Evolutionary conservation across 1,140 invertebrate genomes (phyloP).

Genomic region (Halyomorpha halys): DNA sequence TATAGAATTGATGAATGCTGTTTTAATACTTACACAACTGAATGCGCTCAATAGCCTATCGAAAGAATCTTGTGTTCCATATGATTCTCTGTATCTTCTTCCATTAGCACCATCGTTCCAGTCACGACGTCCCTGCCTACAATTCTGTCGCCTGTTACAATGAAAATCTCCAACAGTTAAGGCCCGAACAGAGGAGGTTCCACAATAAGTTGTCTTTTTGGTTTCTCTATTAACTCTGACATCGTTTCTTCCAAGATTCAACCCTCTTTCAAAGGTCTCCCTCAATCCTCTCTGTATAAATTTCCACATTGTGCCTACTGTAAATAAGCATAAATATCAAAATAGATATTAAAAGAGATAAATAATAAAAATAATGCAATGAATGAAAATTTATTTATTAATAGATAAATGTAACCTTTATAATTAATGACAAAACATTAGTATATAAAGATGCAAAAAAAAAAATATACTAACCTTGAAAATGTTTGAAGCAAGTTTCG

Average conservation of each 20-base stretch:
- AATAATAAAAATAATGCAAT: too few species aligned
- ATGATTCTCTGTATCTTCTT: not conserved
- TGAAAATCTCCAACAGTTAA: not conserved
- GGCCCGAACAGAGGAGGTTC: not conserved
- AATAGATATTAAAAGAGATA: too few species aligned
- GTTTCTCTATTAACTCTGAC: not conserved
- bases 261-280: conserved; percentile 9
- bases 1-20: not conserved
- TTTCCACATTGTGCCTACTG: conserved; percentile 3
- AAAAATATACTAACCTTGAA: too few species aligned
- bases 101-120: not conserved
- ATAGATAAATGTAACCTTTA: too few species aligned
- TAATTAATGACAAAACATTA: too few species aligned
- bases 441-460: too few species aligned
- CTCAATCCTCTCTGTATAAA: conserved; percentile 2
- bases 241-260: conserved; percentile 1
- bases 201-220: not conserved
- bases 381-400: too few species aligned
- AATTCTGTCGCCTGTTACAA: not conserved
- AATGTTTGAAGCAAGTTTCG: too few species aligned
- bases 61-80: conserved; percentile 6
- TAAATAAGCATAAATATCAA: too few species aligned
- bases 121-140: not conserved
- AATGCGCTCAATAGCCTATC: not conserved
- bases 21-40: conserved; percentile 8